Conservation (phyloP, 2,797 vertebrate species). For the Sarcoramphus papa region DNA sequence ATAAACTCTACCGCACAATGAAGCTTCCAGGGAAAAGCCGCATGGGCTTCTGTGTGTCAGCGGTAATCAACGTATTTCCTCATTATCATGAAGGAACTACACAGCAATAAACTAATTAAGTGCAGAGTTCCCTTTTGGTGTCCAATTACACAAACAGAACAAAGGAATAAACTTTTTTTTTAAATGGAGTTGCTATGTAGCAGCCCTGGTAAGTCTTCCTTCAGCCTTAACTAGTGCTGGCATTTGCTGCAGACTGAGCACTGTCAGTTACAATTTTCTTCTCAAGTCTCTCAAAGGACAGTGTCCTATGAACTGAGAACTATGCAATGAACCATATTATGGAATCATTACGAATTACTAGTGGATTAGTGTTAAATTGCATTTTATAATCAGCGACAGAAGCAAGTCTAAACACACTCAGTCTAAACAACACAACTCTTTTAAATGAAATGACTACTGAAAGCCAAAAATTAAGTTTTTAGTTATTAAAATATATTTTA, state of each 20-base stretch:
- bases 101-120: not conserved
- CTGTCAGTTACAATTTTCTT: not conserved
- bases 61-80: not conserved
- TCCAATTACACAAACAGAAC: not conserved
- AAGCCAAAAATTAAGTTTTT: not conserved
- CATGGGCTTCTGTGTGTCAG: not conserved
- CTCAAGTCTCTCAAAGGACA: not conserved
- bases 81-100: not conserved
- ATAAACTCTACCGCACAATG: not conserved
- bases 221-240: not conserved
- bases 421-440: not conserved
- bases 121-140: not conserved
- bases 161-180: not conserved
- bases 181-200: not conserved
- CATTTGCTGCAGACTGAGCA: not conserved
- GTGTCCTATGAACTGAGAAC: not conserved
- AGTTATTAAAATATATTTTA: not conserved
- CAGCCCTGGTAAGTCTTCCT: not conserved
- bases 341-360: not conserved
- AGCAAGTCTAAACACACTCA: not conserved
- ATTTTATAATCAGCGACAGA: not conserved
- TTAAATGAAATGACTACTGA: not conserved
- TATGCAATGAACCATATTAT: not conserved
- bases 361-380: not conserved
- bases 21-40: not conserved